These are phyloP conservation scores for Anabacerthia variegaticeps DNA, from an alignment of 2,797 vertebrate species.

Conservation along the genomic window DNA sequence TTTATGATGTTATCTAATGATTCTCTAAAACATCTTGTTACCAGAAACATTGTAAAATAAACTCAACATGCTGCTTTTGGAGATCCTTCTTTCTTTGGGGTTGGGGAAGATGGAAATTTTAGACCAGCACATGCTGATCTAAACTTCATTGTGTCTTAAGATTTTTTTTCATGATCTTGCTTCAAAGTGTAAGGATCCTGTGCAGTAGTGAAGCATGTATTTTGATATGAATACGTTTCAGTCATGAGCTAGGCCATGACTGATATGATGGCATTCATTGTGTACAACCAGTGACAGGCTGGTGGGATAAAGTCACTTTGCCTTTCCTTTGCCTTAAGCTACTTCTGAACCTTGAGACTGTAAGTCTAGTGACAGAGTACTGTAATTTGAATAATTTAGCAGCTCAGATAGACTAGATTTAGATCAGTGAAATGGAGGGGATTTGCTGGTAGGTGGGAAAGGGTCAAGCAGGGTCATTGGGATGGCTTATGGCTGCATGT, in stretches of 20 bases:
- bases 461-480: background rate
- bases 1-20: background rate
- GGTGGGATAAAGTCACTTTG: background rate
- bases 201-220: accelerated
- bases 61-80: background rate
- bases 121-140: background rate
- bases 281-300: accelerated
- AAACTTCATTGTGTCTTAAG: background rate
- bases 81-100: background rate
- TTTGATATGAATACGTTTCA: background rate
- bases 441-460: background rate
- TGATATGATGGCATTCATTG: background rate
- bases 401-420: background rate
- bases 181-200: background rate
- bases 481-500: background rate
- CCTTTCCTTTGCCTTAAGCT: background rate
- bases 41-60: background rate
- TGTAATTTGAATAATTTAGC: background rate
- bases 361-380: background rate
- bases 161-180: background rate
- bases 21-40: background rate
- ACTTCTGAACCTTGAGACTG: background rate
- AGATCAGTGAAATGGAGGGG: background rate
- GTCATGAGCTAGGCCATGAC: background rate
- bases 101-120: background rate